Conservation (phyloP, 1,140 invertebrate species). For the Sminthurinus signatus region DNA sequence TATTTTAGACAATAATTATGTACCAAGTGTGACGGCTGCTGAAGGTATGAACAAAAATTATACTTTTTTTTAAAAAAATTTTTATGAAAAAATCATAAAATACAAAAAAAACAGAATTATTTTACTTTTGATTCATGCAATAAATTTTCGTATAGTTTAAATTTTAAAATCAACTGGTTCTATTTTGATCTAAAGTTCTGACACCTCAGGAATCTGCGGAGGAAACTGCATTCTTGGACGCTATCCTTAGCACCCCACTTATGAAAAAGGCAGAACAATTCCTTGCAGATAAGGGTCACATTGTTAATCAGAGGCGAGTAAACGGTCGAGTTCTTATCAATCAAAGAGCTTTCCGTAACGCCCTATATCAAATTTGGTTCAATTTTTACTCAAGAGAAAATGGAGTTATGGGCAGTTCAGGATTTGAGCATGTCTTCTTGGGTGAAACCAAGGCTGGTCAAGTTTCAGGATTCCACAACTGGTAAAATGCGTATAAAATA, state of each 20-base stretch:
- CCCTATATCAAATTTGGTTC: constrained; percentile 71
- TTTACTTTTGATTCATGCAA: too few relatives aligned
- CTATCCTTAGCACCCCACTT: constrained; percentile 62
- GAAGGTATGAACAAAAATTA: too few relatives aligned
- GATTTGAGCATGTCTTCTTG: constrained; percentile 81
- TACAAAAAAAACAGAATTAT: too few relatives aligned
- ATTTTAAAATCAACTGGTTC: too few relatives aligned
- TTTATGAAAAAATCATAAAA: too few relatives aligned
- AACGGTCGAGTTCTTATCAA: constrained; percentile 35
- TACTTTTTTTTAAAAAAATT: too few relatives aligned
- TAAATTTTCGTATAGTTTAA: too few relatives aligned
- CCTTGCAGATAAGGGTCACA: constrained; percentile 59
- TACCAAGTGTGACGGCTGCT: constrained; percentile 61
- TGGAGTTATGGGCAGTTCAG: constrained; percentile 68
- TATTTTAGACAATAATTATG: constrained; percentile 67
- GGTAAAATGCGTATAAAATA: too few relatives aligned
- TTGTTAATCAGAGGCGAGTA: constrained; percentile 14
- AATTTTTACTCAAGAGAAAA: constrained; percentile 68
- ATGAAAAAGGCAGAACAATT: constrained; percentile 68
- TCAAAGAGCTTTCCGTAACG: constrained; percentile 58
- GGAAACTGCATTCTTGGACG: constrained; percentile 67
- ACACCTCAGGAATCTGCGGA: constrained; percentile 65
- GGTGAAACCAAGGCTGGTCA: constrained; percentile 71
- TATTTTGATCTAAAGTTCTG: too few relatives aligned
- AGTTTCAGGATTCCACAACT: constrained; percentile 77